phyloP scores from a whole-genome alignment of 2,113 vertebrate species.

The Elgaria multicarinata region DNA sequence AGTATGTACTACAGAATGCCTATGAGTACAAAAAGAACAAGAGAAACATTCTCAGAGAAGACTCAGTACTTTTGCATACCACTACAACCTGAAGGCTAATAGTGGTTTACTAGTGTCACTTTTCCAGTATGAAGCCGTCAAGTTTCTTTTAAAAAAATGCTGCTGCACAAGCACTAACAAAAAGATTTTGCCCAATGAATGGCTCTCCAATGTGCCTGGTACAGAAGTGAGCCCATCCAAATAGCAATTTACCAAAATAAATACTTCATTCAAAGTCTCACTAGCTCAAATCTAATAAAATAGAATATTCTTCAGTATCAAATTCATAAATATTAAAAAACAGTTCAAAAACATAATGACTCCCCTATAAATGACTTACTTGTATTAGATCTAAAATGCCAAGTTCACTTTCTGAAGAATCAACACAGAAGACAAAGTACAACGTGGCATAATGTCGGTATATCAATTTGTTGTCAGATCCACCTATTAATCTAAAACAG shows the following conservation, averaged over 20 bases:
- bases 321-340: conserved; percentile 8
- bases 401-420: conserved; percentile 98
- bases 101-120: not conserved
- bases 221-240: not conserved
- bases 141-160: not conserved
- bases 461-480: conserved; percentile 98
- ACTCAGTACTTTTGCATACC: not conserved
- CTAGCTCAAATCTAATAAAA: not conserved
- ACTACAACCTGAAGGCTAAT: not conserved
- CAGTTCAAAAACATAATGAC: not conserved
- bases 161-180: not conserved
- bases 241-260: not conserved
- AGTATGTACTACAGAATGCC: not conserved
- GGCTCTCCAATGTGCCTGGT: not conserved
- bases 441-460: conserved; percentile 98
- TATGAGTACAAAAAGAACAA: not conserved
- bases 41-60: not conserved
- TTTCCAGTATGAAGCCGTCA: not conserved
- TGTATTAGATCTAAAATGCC: conserved; percentile 99
- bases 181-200: not conserved
- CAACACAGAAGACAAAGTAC: conserved; percentile 99
- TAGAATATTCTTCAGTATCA: not conserved
- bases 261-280: not conserved
- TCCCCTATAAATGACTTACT: conserved; percentile 77
- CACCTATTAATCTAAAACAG: conserved; percentile 92